Evolutionary conservation across 2,888 invertebrate species (phyloP).

Genomic region (Brachyopa scutellaris): DNA sequence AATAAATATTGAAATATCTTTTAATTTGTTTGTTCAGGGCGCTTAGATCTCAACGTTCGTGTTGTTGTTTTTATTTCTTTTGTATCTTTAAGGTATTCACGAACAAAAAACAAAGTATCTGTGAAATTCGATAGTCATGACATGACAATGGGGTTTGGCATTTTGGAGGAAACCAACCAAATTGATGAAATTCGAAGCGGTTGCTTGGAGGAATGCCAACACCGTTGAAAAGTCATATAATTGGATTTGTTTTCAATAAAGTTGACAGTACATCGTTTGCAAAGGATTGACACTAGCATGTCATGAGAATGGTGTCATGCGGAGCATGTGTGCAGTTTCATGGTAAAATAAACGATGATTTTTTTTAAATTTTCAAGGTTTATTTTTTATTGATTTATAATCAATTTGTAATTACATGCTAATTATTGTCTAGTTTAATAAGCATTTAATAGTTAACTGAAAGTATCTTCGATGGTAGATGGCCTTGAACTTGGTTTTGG

Average conservation of each 20-base stretch:
- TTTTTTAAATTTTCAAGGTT: neutral
- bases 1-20: conserved; percentile 70
- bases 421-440: no score
- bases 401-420: no score
- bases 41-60: conserved; percentile 20
- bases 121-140: conserved; percentile 53
- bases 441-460: no score
- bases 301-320: conserved; percentile 22
- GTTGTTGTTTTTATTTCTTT: neutral
- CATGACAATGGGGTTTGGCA: conserved; percentile 36
- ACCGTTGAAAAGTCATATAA: conserved; percentile 32
- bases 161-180: conserved; percentile 13
- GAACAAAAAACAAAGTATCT: conserved; percentile 3
- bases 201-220: conserved; percentile 22
- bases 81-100: conserved; percentile 4
- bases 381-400: no score
- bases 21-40: conserved; percentile 69
- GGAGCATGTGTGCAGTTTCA: no score
- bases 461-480: no score
- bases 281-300: conserved; percentile 33
- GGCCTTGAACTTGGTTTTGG: no score
- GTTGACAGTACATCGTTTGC: conserved; percentile 36
- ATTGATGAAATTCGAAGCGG: conserved; percentile 12
- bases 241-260: conserved; percentile 57
- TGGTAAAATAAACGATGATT: neutral